Base-by-base conservation (phyloP, 2,113 vertebrate genomes). In the Lagopus leucura region DNA sequence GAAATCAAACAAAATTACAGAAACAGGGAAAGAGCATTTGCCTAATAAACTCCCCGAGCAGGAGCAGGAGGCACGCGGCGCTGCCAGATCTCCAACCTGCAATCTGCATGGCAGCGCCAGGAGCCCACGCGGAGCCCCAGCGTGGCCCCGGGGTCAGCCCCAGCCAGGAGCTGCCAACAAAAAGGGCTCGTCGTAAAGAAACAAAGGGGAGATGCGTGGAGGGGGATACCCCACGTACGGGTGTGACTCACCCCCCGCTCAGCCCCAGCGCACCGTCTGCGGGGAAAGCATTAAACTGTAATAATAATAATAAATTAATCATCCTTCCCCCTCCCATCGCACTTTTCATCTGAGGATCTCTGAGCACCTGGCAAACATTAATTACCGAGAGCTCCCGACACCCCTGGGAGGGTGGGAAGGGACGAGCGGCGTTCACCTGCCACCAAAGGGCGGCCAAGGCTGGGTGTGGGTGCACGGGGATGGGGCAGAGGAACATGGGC, bases 1-100 rank as follows among this genome's bases (percentile, higher is more conserved):
- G 92, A 97, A 98, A 97, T 96, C 92, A 97, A 95, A 96, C 94
- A 95, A 96, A 97, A 97, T 96, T 97, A 94, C 94, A 97, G 93
- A 97, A 97, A 97, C 86, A 97, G 94, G 95, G 93, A 94, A 97
- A 87, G 71, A 89, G 93, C 81, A 92, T 97, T 96, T 97, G 96
- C 97, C 93, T 95, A 95, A 94, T 97, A 93, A 74, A 92, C 89
- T 93, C 84, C 91, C 91, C 60, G 21, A 92, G 93, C 88, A 73
- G 88, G 90, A 91, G 82, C 87, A 78, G 82, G 86, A 86, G 89
- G 83, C 86, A 88, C 86, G 5, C 36, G 45, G 78, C 5, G 11
- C 87, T 93, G 93, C 94, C 92, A 94, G 83, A 92, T 96, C 94
- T 94, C 77, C 91, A 97, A 83, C 93, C 95, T 95, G 89, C 94